Evolutionary conservation across 2,113 vertebrate genomes (phyloP).

Genomic region (Hippotragus niger): DNA sequence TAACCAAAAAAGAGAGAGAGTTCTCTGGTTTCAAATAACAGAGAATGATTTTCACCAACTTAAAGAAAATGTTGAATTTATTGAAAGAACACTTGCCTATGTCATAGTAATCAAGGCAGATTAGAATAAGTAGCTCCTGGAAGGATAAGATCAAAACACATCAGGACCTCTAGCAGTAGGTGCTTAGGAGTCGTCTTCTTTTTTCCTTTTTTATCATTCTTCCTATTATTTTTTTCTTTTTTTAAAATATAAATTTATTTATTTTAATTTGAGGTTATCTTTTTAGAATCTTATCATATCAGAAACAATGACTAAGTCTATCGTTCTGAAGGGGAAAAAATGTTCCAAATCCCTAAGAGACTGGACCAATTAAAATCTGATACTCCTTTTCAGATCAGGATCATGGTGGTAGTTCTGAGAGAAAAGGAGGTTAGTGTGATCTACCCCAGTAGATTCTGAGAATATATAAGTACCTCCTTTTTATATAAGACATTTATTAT

Average conservation of each 20-base stretch:
- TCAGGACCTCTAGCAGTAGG: neutral
- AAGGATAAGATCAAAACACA: neutral
- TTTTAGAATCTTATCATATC: neutral
- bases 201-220: no score
- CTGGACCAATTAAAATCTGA: neutral
- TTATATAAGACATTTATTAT: neutral
- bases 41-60: neutral
- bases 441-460: neutral
- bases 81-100: neutral
- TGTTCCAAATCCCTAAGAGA: neutral
- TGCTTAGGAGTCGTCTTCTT: neutral
- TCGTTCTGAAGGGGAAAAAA: neutral
- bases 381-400: neutral
- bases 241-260: no score
- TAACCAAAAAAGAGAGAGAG: neutral
- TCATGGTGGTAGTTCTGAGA: neutral
- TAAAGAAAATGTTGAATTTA: neutral
- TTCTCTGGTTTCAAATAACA: neutral
- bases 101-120: neutral
- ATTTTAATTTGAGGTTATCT: neutral
- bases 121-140: neutral
- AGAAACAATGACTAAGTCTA: neutral
- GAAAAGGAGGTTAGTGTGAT: accelerated
- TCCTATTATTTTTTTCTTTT: no score
- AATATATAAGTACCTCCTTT: neutral